Percentiles rank a stretch among this genome's conserved stretches.
Conservation (phyloP, 2,113 vertebrate genomes). For the Motacilla alba region DNA sequence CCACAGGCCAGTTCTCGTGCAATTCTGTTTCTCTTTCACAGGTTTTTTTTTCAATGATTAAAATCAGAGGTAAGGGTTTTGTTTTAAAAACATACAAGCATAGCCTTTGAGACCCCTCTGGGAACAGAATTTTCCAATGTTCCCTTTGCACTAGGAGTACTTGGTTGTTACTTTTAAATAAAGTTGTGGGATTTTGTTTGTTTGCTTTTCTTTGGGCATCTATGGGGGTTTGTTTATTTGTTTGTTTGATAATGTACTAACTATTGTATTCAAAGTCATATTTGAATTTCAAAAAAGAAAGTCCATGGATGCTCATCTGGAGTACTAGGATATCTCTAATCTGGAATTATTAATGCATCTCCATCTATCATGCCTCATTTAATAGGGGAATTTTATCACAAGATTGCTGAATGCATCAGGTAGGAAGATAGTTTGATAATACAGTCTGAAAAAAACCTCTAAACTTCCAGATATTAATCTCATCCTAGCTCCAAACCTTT, state of each 20-base stretch:
- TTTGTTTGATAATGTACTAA: not conserved
- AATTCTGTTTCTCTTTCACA: not conserved
- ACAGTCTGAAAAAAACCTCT: not conserved
- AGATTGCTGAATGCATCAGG: not conserved
- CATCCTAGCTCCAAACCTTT: not conserved
- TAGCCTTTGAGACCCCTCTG: not conserved
- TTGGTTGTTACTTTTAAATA: not conserved
- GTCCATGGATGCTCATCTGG: not conserved
- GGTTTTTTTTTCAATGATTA: not conserved
- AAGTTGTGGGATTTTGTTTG: not conserved
- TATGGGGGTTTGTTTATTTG: not conserved
- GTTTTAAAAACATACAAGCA: not conserved
- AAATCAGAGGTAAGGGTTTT: not conserved
- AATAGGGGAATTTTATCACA: not conserved
- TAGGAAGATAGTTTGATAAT: not conserved
- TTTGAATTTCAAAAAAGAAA: not conserved
- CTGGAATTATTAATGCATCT: not conserved
- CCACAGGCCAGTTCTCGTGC: not conserved
- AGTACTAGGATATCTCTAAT: not conserved
- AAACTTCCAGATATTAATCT: not conserved
- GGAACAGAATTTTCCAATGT: not conserved
- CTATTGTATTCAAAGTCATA: not conserved
- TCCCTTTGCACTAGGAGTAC: not conserved
- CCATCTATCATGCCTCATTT: not conserved
- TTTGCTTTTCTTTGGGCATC: not conserved